A percentile compares a stretch with the other conserved stretches of the same genome.
Evolutionary conservation across 2,113 vertebrate species (phyloP).

Genomic region (Phyllostomus hastatus): DNA sequence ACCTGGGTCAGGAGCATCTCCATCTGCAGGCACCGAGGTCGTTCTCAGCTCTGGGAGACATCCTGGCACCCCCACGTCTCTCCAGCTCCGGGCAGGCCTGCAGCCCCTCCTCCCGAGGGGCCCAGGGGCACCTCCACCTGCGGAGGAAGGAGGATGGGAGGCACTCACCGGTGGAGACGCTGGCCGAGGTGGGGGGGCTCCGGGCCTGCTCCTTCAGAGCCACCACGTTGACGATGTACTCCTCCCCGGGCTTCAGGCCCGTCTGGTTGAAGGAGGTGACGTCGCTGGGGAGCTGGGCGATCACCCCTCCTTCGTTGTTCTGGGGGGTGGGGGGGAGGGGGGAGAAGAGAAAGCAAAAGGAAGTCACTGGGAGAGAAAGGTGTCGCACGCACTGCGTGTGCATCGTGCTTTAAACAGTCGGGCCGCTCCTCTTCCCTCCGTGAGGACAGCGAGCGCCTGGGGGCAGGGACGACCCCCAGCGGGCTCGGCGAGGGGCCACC

Average conservation of each 20-base stretch:
- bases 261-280: slow-evolving; percentile 97
- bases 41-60: too few relatives aligned
- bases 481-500: neutral
- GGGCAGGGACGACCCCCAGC: neutral
- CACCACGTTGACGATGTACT: slow-evolving; percentile 94
- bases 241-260: slow-evolving; percentile 93
- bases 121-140: too few relatives aligned
- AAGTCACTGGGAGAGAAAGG: neutral
- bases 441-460: neutral
- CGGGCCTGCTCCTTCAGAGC: slow-evolving; percentile 94
- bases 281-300: slow-evolving; percentile 94
- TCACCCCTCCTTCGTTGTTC: slow-evolving; percentile 97
- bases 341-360: neutral
- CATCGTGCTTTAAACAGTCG: neutral
- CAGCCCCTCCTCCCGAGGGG: neutral
- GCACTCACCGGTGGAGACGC: slow-evolving; percentile 90
- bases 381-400: neutral
- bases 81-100: neutral
- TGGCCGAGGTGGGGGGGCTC: slow-evolving; percentile 90
- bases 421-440: neutral
- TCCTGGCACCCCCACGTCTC: too few relatives aligned
- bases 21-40: too few relatives aligned
- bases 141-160: neutral
- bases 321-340: slow-evolving; percentile 58
- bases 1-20: neutral